phyloP scores from a whole-genome alignment of 1,140 invertebrate genomes.

The Bicyclus anynana region DNA sequence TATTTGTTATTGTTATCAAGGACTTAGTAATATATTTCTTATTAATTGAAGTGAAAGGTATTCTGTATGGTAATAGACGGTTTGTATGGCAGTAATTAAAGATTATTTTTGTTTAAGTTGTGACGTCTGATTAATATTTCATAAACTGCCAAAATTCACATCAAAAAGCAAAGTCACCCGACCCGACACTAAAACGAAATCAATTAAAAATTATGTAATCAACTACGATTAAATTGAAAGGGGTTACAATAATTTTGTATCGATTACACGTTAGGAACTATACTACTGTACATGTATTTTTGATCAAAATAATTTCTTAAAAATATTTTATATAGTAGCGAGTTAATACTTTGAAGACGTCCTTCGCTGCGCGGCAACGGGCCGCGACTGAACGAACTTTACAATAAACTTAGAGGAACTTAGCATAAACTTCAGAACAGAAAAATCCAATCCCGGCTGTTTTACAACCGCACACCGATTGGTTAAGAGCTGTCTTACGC shows the following conservation, averaged over 20 bases:
- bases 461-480: constrained; percentile 44
- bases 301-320: constrained; percentile 54
- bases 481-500: constrained; percentile 11
- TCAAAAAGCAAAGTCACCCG: constrained; percentile 10
- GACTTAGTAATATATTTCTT: too few species aligned
- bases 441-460: constrained; percentile 45
- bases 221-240: constrained; percentile 61
- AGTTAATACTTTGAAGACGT: constrained; percentile 63
- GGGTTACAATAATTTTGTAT: constrained; percentile 72
- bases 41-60: too few species aligned
- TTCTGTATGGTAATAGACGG: too few species aligned
- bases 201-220: constrained; percentile 42
- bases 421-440: constrained; percentile 37
- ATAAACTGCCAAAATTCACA: too few species aligned
- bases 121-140: too few species aligned
- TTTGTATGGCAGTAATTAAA: too few species aligned
- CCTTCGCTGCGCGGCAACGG: constrained; percentile 22
- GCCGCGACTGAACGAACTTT: constrained; percentile 25
- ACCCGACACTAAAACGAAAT: constrained; percentile 53
- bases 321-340: constrained; percentile 43
- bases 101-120: too few species aligned
- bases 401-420: constrained; percentile 43
- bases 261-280: constrained; percentile 75
- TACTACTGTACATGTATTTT: constrained; percentile 71
- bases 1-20: too few species aligned